phyloP scores from a whole-genome alignment of 2,888 invertebrate species.

The Xylocampa areola region DNA sequence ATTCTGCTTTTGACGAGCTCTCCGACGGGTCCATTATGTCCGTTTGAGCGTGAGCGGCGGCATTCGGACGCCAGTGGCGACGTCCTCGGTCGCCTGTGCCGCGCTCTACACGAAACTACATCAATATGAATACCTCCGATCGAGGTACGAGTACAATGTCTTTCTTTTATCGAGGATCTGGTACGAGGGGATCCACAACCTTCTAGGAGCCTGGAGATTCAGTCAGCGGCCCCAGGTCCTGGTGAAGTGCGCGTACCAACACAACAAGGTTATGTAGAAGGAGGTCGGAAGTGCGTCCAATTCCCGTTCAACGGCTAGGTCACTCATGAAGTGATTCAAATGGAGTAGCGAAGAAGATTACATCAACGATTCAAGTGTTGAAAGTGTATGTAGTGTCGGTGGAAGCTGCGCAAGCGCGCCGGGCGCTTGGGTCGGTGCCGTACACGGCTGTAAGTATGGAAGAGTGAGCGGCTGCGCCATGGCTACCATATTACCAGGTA shows the following conservation, averaged over 20 bases:
- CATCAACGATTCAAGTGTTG: conserved; percentile 72
- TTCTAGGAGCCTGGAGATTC: conserved; percentile 58
- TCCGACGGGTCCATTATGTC: conserved; percentile 86
- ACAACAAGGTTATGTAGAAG: conserved; percentile 75
- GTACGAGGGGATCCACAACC: conserved; percentile 46
- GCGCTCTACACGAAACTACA: conserved; percentile 75
- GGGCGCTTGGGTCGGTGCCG: conserved; percentile 20
- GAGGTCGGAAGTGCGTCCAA: conserved; percentile 83
- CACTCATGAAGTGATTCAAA: conserved; percentile 75
- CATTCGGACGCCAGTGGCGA: conserved; percentile 87
- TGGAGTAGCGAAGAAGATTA: conserved; percentile 72
- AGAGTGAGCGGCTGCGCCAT: conserved; percentile 54
- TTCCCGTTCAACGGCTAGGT: conserved; percentile 78
- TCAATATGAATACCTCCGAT: conserved; percentile 86
- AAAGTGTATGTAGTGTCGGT: conserved; percentile 76
- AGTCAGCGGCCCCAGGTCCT: conserved; percentile 51
- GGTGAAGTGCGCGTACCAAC: conserved; percentile 65
- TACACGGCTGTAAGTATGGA: conserved; percentile 73
- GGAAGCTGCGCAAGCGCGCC: conserved; percentile 33
- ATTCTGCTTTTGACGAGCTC: conserved; percentile 89
- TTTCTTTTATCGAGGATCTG: conserved; percentile 67
- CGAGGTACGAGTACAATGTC: conserved; percentile 78
- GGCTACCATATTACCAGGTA: conserved; percentile 63
- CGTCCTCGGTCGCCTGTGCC: conserved; percentile 84
- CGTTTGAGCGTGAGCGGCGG: conserved; percentile 82